phyloP scores from a whole-genome alignment of 2,797 vertebrate genomes.

The Phataginus tetradactyla region DNA sequence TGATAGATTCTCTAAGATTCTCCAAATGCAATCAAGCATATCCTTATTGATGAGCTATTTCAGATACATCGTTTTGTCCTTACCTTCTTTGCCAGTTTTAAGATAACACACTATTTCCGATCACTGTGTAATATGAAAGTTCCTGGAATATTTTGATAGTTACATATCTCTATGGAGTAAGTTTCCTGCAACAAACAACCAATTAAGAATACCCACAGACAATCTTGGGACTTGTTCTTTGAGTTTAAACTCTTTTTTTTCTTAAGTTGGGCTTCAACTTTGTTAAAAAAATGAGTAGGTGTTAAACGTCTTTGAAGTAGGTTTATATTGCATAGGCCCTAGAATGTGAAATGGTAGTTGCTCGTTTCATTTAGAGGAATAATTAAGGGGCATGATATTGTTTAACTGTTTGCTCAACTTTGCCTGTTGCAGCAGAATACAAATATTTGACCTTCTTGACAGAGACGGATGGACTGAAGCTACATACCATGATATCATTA shows the following conservation, averaged over 20 bases:
- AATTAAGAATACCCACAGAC: conserved; percentile 28
- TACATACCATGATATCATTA: conserved; percentile 88
- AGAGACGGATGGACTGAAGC: conserved; percentile 90
- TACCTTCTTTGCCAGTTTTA: background rate
- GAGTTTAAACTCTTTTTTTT: conserved; percentile 17
- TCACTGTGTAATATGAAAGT: background rate
- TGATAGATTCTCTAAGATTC: background rate
- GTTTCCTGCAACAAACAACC: background rate
- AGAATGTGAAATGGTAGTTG: conserved; percentile 73
- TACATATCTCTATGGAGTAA: background rate
- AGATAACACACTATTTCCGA: background rate
- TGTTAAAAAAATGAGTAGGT: background rate
- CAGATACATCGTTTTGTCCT: background rate
- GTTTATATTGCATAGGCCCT: conserved; percentile 68
- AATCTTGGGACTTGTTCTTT: background rate
- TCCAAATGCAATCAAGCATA: background rate
- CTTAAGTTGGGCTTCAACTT: background rate
- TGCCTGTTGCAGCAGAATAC: conserved; percentile 84
- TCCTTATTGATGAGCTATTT: background rate
- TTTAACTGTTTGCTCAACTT: conserved; percentile 89
- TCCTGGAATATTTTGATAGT: background rate
- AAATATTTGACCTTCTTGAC: conserved; percentile 91
- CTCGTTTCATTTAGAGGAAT: conserved; percentile 83
- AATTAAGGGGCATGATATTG: conserved; percentile 85
- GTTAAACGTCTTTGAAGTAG: conserved; percentile 77